Conservation (phyloP, 2,888 invertebrate species). For the Prosopocoilus inquinatus region DNA sequence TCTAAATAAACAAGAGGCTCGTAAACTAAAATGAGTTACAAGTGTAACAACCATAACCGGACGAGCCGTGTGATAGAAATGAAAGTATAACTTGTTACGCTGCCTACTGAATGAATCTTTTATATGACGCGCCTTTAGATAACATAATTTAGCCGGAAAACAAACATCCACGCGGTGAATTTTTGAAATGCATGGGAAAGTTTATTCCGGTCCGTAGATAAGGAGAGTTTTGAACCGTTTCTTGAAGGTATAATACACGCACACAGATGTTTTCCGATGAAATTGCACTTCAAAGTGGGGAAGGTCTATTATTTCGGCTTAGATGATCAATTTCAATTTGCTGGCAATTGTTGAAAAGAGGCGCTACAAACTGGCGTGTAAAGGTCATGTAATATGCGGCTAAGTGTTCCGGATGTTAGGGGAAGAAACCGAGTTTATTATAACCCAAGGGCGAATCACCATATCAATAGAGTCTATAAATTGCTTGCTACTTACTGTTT, state of each 20-base stretch:
- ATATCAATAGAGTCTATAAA: not conserved
- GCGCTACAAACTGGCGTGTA: slow-evolving; percentile 30
- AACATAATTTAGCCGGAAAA: too few species aligned
- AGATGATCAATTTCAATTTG: slow-evolving; percentile 33
- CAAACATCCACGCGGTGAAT: too few species aligned
- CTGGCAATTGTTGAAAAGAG: slow-evolving; percentile 30
- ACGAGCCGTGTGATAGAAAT: not conserved
- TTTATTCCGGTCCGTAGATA: too few species aligned
- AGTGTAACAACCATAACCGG: slow-evolving; percentile 12
- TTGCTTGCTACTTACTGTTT: too few species aligned
- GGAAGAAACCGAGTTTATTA: slow-evolving; percentile 2
- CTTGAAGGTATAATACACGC: too few species aligned
- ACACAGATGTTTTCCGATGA: too few species aligned
- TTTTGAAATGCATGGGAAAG: too few species aligned
- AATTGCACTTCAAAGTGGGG: too few species aligned
- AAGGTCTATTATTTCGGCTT: not conserved
- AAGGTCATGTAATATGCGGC: slow-evolving; percentile 23
- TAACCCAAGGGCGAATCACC: slow-evolving; percentile 2
- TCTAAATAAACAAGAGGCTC: slow-evolving; percentile 29
- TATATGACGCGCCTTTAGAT: too few species aligned
- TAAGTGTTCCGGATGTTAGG: slow-evolving; percentile 21
- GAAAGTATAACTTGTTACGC: too few species aligned
- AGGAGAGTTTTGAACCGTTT: too few species aligned
- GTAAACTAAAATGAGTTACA: slow-evolving; percentile 31
- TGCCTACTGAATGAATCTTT: too few species aligned